Evolutionary conservation across 2,888 invertebrate genomes (phyloP), one percentile per base, ranked within the genome.

Genomic region (Trisateles emortualis): DNA sequence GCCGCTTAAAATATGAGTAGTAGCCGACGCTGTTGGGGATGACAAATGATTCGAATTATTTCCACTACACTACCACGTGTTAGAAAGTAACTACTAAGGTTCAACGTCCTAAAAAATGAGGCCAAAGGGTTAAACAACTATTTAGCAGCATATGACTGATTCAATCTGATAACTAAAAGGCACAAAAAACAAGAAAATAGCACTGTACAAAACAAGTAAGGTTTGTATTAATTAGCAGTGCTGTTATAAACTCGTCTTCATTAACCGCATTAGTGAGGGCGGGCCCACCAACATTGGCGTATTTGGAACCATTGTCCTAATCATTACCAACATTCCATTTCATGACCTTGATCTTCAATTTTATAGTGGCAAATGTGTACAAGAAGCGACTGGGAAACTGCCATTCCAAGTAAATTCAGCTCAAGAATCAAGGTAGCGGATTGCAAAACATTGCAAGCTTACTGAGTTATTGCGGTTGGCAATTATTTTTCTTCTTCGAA

Each of bases 231-330:
- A 62, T 71, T 52, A 54, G 39, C 46, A 22, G 50, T 33, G 24
- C 59, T 50, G 52, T 44, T 40, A 46, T 40, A 36, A 54, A 56
- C 50, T 51, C 52, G 49, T 70, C 59, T 71, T 62, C 24, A 71
- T 59, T 59, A 60, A 45, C 39, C 24, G 30, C 50, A 59, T 70
- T 61, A 70, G 51, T 36, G 68, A 57, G 56, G 64, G 71, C 68
- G 68, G 55, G 56, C 53, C 53, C 59, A 56, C 39, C 29, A 58
- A 57, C 52, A 61, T 59, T 67, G 64, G 46, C 48, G 54, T 71
- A 69, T 64, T 67, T 70, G 52, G 46, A 59, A 64, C 56, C 38
- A 51, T 70, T 67, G 71, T 53, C 32, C 49, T 64, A 61, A 61
- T 71, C 56, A 43, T 32, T 47, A 33, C 32, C n/a, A 38, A 64